Base-by-base conservation (phyloP, 1,140 invertebrate species). In the Euura lappo region DNA sequence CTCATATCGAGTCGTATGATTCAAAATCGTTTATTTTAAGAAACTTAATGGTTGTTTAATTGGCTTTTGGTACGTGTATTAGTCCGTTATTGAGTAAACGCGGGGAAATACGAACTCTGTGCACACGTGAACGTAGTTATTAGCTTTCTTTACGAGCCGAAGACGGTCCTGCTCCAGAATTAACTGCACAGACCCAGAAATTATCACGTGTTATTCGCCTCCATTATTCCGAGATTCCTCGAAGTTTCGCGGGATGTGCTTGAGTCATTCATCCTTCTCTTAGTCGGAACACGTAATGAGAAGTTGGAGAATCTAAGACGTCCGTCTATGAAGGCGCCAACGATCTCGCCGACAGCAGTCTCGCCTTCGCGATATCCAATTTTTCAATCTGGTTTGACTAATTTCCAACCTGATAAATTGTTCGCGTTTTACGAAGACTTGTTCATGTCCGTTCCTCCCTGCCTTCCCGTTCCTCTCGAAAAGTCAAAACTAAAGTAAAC, bases 1-100 rank as follows among this genome's bases (percentile, higher is more conserved):
- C 51, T 60, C 51, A 60, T 60, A 60, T 60, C 51, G 51, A 60
- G 51, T 60, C 51, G 51, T 60, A 60, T 60, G 51, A n/a, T 60
- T 60, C 13, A 3, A 60, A 60, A 11, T 8, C 2, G 51, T 60
- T 60, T 60, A 60, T 60, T 60, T 60, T 60, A 60, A 60, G 51
- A n/a, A 60, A 60, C 51, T 60, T 11, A n/a, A 60, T n/a, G 51
- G 13, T 60, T 60, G 51, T 60, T 60, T 28, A 28, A 28, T 28
- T 28, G 28, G 28, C 28, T 28, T 28, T 28, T 28, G 28, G 28
- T 28, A 28, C 28, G 28, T 28, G 28, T 28, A 28, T 28, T 28
- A 28, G 28, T 28, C 28, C 28, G 28, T 28, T 28, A 28, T 28
- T 28, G 28, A 28, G 28, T 28, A 28, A 28, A 28, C 28, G 28